Conservation (phyloP, 23 tunicate genomes). For the Oikopleura vanhoeffeni region DNA sequence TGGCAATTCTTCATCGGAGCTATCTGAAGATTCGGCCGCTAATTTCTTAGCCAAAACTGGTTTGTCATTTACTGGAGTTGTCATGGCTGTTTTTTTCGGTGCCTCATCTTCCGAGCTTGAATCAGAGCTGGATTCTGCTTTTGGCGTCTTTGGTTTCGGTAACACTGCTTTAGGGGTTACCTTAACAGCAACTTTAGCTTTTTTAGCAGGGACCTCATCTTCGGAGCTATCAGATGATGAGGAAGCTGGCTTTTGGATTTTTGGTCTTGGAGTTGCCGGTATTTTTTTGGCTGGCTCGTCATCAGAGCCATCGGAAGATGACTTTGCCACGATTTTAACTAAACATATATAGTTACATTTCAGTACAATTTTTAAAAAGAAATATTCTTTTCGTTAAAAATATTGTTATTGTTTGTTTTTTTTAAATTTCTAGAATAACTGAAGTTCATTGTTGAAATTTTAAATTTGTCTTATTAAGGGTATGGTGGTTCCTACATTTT, state of each 20-base stretch:
- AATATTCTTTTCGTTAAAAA: too few relatives aligned
- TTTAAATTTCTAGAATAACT: too few relatives aligned
- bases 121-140: background rate
- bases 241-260: background rate
- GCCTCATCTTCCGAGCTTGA: background rate
- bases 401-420: too few relatives aligned
- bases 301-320: background rate
- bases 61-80: background rate
- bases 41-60: background rate
- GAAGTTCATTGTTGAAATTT: too few relatives aligned
- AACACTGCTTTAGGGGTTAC: background rate
- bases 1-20: background rate
- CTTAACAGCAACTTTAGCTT: background rate
- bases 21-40: background rate
- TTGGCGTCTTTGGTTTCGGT: background rate
- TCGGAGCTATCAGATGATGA: background rate
- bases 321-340: background rate
- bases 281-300: background rate
- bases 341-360: too few relatives aligned
- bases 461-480: too few relatives aligned
- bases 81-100: background rate
- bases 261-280: background rate
- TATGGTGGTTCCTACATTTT: too few relatives aligned
- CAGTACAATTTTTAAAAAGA: too few relatives aligned
- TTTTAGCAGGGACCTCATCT: background rate